Base-by-base conservation (phyloP, 2,888 invertebrate species). In the Microctonus brassicae region DNA sequence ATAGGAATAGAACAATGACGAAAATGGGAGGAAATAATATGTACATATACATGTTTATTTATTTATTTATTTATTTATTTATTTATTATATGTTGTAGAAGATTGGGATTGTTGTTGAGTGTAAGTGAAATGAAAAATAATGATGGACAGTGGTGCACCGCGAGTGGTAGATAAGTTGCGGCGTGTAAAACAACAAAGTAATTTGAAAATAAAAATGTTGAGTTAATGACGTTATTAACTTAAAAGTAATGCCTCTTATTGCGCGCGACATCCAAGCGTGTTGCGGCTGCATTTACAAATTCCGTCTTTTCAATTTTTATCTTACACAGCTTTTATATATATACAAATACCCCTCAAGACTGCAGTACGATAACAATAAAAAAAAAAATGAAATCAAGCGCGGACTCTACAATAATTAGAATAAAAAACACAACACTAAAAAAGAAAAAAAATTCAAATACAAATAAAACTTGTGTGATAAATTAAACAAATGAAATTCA, bases 201-300 rank as follows among this genome's bases (percentile, higher is more conserved):
- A 2, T 52, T 60, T 22, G 39, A 58, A 22, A 64, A 36, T n/a
- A 65, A 22, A 60, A 20, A 62, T 61, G 55, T 39, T 52, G 60
- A 62, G 60, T 66, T 79, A 79, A 77, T 79, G 76, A 73, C 78
- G 73, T 76, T 77, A 76, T 81, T 81, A 77, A 76, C 75, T 79
- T 76, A 77, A 76, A 76, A 77, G 77, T 75, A 73, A 76, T 75
- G 76, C 62, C 76, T 72, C 73, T 73, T 73, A n/a, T n/a, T 60
- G 69, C 70, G 60, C 70, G 72, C 73, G 66, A 71, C 66, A 71
- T 62, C 42, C 26, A 33, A 58, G 58, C 58, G 26, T 20, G 26
- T 58, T 58, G 24, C 26, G 47, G 47, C 17, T 17, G 47, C 47
- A 17, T 47, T 34, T 55, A 34, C 20, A 39, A 33, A 58, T 34